Base-by-base conservation (phyloP, 2,113 vertebrate species). In the Dendrocopos noguchii region DNA sequence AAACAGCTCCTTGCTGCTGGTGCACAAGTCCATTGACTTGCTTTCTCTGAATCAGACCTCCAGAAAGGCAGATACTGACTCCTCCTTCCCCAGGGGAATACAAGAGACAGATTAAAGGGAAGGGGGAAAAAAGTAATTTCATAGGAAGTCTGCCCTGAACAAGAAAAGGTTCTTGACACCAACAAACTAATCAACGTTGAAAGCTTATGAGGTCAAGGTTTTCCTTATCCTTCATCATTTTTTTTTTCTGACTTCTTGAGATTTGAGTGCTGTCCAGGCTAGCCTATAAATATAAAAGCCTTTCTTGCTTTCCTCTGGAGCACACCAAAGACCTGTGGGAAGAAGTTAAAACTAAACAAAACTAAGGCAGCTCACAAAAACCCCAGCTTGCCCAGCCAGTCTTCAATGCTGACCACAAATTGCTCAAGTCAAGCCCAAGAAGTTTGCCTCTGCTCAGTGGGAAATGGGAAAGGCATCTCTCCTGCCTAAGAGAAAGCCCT, bases 131-230 rank as follows among this genome's bases (percentile, higher is more conserved):
- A 90, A 93, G 81, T 84, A 18, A 73, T 92, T 94, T 95, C 91
- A 72, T 74, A 39, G 77, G 73, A 68, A 74, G n/a, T 67, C 74
- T 94, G 91, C 52, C 89, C 84, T 0, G 17, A 90, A 94, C 88
- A 90, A 91, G 91, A 52, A 95, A 95, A 95, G 76, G 87, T 86
- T 90, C 64, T 76, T 12, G 79, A 96, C 93, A 94, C 83, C 67
- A 79, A 87, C 91, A 70, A 92, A 80, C 87, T 95, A 96, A 97
- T 96, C 94, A 96, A 95, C 13, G 3, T 63, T 85, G 91, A 95
- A 94, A 95, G 76, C 70, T 94, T 94, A 93, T 91, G 76, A 95
- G 94, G 84, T 96, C 91, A 95, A 95, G 63, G 87, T 86, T 95
- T 96, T n/a, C 70, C 28, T 92, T 91, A 89, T 88, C 61, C 56